phyloP scores from a whole-genome alignment of 2,888 invertebrate species.

The Empis livida region DNA sequence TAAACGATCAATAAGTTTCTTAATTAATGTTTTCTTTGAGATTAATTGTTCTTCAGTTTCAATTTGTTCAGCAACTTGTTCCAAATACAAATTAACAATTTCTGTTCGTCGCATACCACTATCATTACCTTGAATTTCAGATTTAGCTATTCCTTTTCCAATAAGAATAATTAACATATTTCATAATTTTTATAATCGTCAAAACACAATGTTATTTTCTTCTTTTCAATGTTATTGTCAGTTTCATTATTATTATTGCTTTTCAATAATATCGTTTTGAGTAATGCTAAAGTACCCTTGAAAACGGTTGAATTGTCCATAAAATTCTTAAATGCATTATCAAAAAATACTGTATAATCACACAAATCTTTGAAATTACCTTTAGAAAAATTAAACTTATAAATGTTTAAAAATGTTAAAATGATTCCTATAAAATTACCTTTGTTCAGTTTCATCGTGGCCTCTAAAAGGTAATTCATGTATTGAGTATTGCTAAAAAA shows the following conservation, averaged over 20 bases:
- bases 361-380: too few relatives aligned
- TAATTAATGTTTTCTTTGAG: conserved; percentile 76
- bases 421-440: too few relatives aligned
- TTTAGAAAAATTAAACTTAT: too few relatives aligned
- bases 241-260: too few relatives aligned
- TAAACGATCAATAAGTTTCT: conserved; percentile 87
- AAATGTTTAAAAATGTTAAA: too few relatives aligned
- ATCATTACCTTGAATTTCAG: conserved; percentile 48
- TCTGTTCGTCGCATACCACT: conserved; percentile 63
- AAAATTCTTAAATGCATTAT: conserved; percentile 4
- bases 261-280: conserved; percentile 8
- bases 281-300: conserved; percentile 6
- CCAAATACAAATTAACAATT: conserved; percentile 87
- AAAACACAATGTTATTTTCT: conserved; percentile 70
- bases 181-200: conserved; percentile 89
- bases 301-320: conserved; percentile 5
- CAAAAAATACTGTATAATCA: background rate
- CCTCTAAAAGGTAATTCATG: too few relatives aligned
- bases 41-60: conserved; percentile 84
- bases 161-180: conserved; percentile 85
- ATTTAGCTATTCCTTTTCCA: conserved; percentile 65
- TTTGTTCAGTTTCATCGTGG: too few relatives aligned
- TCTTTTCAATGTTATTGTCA: too few relatives aligned
- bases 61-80: conserved; percentile 72
- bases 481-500: too few relatives aligned